Evolutionary conservation across 2,113 vertebrate species (phyloP).

Genomic region (Montifringilla adamsi): DNA sequence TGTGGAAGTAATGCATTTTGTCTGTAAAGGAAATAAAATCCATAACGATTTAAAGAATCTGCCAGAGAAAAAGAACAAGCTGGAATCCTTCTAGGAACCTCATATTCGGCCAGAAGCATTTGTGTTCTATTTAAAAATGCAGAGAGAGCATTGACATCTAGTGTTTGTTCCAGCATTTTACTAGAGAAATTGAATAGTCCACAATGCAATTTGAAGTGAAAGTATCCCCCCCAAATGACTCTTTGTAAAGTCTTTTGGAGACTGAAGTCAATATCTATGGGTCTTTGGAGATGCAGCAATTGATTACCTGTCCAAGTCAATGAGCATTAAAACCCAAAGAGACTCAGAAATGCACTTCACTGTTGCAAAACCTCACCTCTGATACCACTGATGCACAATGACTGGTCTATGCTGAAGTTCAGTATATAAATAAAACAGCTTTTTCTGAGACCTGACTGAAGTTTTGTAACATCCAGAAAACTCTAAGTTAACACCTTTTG

Average conservation of each 20-base stretch:
- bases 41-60: slow-evolving; percentile 60
- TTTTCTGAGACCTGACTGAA: not conserved
- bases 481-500: not conserved
- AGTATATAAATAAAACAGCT: slow-evolving; percentile 11
- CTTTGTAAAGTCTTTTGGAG: slow-evolving; percentile 76
- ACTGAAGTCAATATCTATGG: slow-evolving; percentile 72
- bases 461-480: not conserved
- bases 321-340: slow-evolving; percentile 71
- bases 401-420: not conserved
- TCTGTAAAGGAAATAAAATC: slow-evolving; percentile 60
- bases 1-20: slow-evolving; percentile 28
- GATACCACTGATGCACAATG: slow-evolving; percentile 7
- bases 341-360: slow-evolving; percentile 43
- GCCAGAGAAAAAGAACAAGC: not conserved
- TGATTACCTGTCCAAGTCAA: slow-evolving; percentile 76
- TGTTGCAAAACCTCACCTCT: slow-evolving; percentile 39
- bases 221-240: slow-evolving; percentile 69
- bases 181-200: slow-evolving; percentile 73
- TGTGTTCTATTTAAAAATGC: slow-evolving; percentile 69
- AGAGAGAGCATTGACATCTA: slow-evolving; percentile 40
- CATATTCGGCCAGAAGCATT: not conserved
- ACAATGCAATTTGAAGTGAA: slow-evolving; percentile 78
- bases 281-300: slow-evolving; percentile 71
- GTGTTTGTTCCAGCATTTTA: slow-evolving; percentile 64
- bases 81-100: slow-evolving; percentile 1